These are phyloP conservation scores for Diplodus sargus DNA, from an alignment of 2,797 vertebrate species.

Conservation along the genomic window DNA sequence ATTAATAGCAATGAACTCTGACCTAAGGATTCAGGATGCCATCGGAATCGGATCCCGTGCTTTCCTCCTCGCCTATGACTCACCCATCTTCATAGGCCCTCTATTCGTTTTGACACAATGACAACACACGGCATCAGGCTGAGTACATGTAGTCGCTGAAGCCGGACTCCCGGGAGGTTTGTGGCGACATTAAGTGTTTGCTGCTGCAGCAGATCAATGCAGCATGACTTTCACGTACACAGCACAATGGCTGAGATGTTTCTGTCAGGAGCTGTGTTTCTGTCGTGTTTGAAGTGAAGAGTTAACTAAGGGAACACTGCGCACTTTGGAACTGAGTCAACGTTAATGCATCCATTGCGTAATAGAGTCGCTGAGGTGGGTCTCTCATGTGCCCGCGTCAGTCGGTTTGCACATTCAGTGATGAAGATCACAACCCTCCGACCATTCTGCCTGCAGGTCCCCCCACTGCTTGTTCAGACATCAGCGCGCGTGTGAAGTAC, in stretches of 20 bases:
- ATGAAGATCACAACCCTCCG: conserved; percentile 39
- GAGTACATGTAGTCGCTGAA: conserved; percentile 38
- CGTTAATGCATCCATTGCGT: conserved; percentile 38
- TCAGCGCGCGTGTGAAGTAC: conserved; percentile 30
- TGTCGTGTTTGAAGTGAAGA: conserved; percentile 32
- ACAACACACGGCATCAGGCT: conserved; percentile 63
- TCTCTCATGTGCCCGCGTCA: conserved; percentile 23
- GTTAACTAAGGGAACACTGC: conserved; percentile 26
- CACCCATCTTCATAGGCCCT: conserved; percentile 54
- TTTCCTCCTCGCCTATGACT: conserved; percentile 64
- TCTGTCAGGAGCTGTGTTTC: conserved; percentile 34
- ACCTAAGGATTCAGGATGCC: conserved; percentile 63
- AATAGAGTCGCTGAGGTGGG: conserved; percentile 33
- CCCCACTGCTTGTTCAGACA: conserved; percentile 23
- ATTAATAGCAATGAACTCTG: conserved; percentile 73
- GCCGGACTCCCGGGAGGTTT: conserved; percentile 64
- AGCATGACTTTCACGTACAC: conserved; percentile 29
- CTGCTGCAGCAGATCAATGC: conserved; percentile 64
- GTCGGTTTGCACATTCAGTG: conserved; percentile 37
- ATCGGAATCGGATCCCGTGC: conserved; percentile 56
- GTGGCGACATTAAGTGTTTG: conserved; percentile 67
- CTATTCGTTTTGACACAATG: conserved; percentile 68
- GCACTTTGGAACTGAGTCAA: conserved; percentile 38
- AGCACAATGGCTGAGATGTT: conserved; percentile 27
- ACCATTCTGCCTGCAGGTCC: conserved; percentile 37